phyloP scores from a whole-genome alignment of 2,888 invertebrate species.

The Harpalus rubripes region DNA sequence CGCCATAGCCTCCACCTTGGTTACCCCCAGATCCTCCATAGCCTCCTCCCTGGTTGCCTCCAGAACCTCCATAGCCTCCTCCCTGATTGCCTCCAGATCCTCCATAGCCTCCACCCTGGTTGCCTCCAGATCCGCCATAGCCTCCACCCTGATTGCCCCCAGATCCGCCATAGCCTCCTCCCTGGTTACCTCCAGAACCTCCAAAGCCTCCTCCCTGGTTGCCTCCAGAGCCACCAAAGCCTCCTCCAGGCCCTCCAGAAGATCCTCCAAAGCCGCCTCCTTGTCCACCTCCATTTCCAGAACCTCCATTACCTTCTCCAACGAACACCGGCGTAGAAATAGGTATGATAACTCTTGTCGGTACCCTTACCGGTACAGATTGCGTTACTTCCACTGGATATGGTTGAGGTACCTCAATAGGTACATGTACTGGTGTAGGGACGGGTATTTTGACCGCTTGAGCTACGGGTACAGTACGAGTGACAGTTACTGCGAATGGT shows the following conservation, averaged over 20 bases:
- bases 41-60: neutral
- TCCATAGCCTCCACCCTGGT: constrained; percentile 8
- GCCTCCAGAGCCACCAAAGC: no score
- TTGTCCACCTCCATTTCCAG: neutral
- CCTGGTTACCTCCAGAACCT: no score
- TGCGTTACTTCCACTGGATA: constrained; percentile 46
- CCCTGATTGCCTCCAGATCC: constrained; percentile 29
- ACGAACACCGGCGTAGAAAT: neutral
- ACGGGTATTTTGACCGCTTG: constrained; percentile 53
- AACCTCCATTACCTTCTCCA: neutral
- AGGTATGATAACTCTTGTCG: neutral
- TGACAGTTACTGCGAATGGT: constrained; percentile 49
- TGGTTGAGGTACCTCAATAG: constrained; percentile 52
- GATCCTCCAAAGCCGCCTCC: neutral
- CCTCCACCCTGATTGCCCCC: neutral
- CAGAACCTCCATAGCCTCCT: constrained; percentile 3
- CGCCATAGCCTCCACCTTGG: neutral
- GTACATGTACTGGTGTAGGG: constrained; percentile 47
- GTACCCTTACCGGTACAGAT: constrained; percentile 37
- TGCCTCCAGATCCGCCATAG: neutral
- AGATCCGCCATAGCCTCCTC: neutral
- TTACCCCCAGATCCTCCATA: constrained; percentile 14
- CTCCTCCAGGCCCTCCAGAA: neutral
- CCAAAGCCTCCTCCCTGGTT: no score
- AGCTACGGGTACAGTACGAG: constrained; percentile 36